phyloP scores from a whole-genome alignment of 2,797 vertebrate genomes.

The Setipinna tenuifilis region DNA sequence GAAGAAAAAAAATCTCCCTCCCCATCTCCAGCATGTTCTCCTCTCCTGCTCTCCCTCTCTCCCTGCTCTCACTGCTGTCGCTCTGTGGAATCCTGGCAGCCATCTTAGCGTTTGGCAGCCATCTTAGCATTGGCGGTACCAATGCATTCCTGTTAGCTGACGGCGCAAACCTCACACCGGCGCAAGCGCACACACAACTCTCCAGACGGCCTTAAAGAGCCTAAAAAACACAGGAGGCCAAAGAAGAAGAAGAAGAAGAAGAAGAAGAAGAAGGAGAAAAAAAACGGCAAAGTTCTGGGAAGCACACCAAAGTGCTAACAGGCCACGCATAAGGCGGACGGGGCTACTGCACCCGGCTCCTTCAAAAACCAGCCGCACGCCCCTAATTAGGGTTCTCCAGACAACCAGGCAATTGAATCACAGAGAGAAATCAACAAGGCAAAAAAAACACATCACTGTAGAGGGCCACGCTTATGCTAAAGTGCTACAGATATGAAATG shows the following conservation, averaged over 20 bases:
- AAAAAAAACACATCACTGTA: not conserved
- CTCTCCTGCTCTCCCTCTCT: conserved; percentile 65
- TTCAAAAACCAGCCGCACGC: not conserved
- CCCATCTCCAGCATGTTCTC: conserved; percentile 45
- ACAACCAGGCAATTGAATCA: conserved; percentile 12
- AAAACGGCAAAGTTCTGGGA: conserved; percentile 6
- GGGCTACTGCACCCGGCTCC: not conserved
- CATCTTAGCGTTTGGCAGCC: conserved; percentile 95
- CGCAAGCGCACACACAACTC: conserved; percentile 60
- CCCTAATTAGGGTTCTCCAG: conserved; percentile 6
- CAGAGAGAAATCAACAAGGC: not conserved
- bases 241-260: conserved; percentile 22
- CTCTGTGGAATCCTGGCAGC: conserved; percentile 82
- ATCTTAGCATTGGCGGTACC: conserved; percentile 89
- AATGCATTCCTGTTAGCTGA: conserved; percentile 82
- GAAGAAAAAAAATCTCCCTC: conserved; percentile 35
- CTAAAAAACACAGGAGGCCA: conserved; percentile 56
- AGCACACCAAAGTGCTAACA: conserved; percentile 21
- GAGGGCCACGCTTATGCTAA: not conserved
- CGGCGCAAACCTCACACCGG: conserved; percentile 64
- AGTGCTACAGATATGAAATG: conserved; percentile 10
- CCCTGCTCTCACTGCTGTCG: conserved; percentile 64
- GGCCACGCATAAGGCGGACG: not conserved
- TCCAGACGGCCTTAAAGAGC: conserved; percentile 27
- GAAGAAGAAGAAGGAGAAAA: not conserved